A percentile compares a stretch with the other conserved stretches of the same genome.
phyloP scores from a whole-genome alignment of 2,113 vertebrate species.

The Tachysurus fulvidraco region DNA sequence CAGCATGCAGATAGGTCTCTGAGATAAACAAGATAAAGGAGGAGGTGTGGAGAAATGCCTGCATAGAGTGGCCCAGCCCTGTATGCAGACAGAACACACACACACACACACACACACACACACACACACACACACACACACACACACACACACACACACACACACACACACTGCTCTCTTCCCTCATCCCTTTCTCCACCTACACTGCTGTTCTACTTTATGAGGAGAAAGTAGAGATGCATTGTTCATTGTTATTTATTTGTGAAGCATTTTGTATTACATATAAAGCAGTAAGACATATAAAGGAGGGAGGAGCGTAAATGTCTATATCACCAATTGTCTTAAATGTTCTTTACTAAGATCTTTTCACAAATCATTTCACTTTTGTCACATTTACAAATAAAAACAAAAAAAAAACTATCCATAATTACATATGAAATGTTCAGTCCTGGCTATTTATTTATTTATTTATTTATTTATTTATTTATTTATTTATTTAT shows the following conservation, averaged over 20 bases:
- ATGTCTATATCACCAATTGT: background rate
- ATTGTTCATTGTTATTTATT: slow-evolving; percentile 8
- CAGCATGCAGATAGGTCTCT: background rate
- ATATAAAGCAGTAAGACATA: background rate
- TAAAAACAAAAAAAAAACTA: background rate
- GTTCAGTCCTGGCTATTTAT: background rate
- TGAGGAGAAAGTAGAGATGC: slow-evolving; percentile 9
- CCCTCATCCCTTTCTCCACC: slow-evolving; percentile 28
- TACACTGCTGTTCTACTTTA: slow-evolving; percentile 20
- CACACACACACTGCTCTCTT: slow-evolving; percentile 16
- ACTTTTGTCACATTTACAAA: background rate
- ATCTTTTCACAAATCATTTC: background rate
- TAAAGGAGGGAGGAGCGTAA: background rate
- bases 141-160: slow-evolving; percentile 36
- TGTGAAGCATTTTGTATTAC: background rate
- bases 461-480: too few species aligned
- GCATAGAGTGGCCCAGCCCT: slow-evolving; percentile 37
- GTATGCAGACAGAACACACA: slow-evolving; percentile 33
- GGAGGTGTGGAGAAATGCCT: slow-evolving; percentile 31
- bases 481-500: background rate
- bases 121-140: slow-evolving; percentile 25
- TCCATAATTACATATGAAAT: background rate
- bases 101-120: slow-evolving; percentile 12
- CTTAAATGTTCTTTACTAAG: background rate
- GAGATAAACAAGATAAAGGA: slow-evolving; percentile 37